These are phyloP conservation scores for Limnephilus rhombicus DNA, from an alignment of 2,888 invertebrate genomes.

Conservation along the genomic window DNA sequence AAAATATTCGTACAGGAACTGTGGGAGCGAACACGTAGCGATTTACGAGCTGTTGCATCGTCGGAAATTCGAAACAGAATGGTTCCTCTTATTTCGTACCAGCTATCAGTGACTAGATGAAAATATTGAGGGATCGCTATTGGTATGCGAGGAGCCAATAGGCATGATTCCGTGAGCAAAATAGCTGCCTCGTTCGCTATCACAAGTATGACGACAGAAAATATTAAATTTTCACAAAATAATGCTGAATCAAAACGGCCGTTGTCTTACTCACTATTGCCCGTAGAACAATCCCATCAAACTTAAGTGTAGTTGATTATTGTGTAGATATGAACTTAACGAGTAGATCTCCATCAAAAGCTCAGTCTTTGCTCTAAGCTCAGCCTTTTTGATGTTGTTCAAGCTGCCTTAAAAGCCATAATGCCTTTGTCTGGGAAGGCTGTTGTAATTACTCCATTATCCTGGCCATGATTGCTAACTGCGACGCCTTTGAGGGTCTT, in stretches of 20 bases:
- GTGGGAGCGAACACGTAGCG: no score
- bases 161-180: no score
- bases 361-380: background rate
- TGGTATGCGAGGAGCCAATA: no score
- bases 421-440: background rate
- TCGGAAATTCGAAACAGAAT: no score
- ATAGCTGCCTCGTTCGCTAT: no score
- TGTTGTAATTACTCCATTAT: background rate
- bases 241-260: background rate
- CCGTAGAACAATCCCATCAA: background rate
- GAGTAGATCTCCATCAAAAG: background rate
- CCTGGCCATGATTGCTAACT: background rate
- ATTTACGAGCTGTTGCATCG: no score
- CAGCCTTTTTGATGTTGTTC: background rate
- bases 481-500: background rate
- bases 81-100: no score
- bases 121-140: no score
- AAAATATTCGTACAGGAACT: no score
- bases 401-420: background rate
- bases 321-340: background rate
- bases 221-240: background rate
- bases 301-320: background rate
- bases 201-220: background rate
- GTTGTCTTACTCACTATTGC: background rate
- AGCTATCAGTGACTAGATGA: no score